These are phyloP conservation scores for Nasua narica DNA, from an alignment of 2,797 vertebrate species.

Conservation along the genomic window DNA sequence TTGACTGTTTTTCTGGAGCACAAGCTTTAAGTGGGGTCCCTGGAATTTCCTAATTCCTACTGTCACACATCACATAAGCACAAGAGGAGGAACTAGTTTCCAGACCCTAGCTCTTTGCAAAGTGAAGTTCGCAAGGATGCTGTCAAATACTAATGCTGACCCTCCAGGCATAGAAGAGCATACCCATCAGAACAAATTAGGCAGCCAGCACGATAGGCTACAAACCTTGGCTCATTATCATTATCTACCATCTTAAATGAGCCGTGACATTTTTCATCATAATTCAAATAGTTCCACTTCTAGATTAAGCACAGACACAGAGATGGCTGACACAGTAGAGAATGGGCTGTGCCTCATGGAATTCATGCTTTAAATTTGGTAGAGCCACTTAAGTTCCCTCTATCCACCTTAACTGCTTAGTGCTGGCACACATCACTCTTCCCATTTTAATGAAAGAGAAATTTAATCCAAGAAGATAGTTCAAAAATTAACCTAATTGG, in stretches of 20 bases:
- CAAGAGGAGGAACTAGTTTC: background rate
- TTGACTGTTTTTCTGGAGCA: slow-evolving; percentile 49
- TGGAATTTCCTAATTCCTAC: background rate
- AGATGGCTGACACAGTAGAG: background rate
- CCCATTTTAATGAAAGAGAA: background rate
- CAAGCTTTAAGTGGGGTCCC: background rate
- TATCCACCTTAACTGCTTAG: background rate
- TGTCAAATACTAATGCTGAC: slow-evolving; percentile 66
- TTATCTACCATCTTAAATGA: slow-evolving; percentile 52
- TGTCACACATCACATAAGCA: background rate
- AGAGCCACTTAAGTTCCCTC: background rate
- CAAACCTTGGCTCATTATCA: slow-evolving; percentile 65
- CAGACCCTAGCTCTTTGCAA: slow-evolving; percentile 41
- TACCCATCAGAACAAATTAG: slow-evolving; percentile 62
- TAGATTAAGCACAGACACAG: slow-evolving; percentile 55
- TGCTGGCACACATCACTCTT: background rate
- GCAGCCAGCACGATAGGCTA: slow-evolving; percentile 39
- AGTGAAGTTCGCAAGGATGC: slow-evolving; percentile 10
- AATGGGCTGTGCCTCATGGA: background rate
- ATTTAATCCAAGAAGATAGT: background rate
- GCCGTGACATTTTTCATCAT: slow-evolving; percentile 26
- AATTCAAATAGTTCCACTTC: slow-evolving; percentile 56
- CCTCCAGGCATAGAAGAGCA: slow-evolving; percentile 73
- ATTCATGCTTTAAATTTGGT: background rate
- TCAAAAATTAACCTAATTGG: background rate